phyloP scores from a whole-genome alignment of 2,113 vertebrate species.

The Pachycephala philippinensis region DNA sequence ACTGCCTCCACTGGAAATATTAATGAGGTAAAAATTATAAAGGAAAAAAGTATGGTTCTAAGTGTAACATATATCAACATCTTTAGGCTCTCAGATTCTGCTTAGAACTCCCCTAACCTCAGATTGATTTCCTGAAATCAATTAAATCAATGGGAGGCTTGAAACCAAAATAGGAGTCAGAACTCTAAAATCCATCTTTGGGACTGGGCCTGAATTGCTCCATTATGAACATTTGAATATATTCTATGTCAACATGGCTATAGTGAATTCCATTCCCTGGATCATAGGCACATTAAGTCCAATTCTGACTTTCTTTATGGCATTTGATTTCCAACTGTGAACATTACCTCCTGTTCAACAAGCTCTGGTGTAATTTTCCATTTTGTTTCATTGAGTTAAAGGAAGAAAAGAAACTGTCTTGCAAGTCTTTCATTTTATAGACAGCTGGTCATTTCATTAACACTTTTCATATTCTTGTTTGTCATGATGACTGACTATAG shows the following conservation, averaged over 20 bases:
- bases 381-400: slow-evolving; percentile 74
- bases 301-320: slow-evolving; percentile 30
- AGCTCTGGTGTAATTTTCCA: slow-evolving; percentile 68
- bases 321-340: slow-evolving; percentile 63
- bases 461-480: slow-evolving; percentile 76
- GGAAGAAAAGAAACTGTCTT: slow-evolving; percentile 67
- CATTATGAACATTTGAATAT: neutral
- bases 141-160: neutral
- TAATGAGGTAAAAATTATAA: neutral
- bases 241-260: neutral
- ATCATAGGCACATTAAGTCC: neutral
- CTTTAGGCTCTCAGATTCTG: neutral
- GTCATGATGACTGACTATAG: slow-evolving; percentile 70
- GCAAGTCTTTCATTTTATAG: slow-evolving; percentile 70
- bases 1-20: neutral
- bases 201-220: neutral
- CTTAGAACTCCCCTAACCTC: neutral
- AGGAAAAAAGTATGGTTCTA: neutral
- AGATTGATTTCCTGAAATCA: slow-evolving; percentile 1
- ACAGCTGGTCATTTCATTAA: slow-evolving; percentile 77
- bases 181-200: neutral
- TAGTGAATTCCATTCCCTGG: neutral
- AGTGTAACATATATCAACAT: neutral
- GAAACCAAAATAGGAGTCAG: neutral
- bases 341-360: slow-evolving; percentile 55